phyloP scores from a whole-genome alignment of 2,113 vertebrate genomes.

The Psammodynastes pulverulentus region DNA sequence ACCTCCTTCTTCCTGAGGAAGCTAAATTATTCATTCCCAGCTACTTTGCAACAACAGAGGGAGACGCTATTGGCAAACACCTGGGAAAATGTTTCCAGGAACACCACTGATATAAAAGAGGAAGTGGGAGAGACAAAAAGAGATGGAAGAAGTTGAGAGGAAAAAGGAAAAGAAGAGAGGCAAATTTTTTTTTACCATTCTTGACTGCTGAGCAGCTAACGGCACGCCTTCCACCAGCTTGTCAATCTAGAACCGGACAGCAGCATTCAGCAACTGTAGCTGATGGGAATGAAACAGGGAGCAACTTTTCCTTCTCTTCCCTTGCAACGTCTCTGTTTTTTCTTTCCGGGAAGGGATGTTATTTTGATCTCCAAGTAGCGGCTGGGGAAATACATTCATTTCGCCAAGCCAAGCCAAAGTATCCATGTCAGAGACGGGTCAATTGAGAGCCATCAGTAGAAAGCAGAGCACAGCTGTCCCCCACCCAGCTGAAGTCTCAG shows the following conservation, averaged over 20 bases:
- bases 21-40: constrained; percentile 58
- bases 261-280: not conserved
- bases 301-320: not conserved
- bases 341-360: not conserved
- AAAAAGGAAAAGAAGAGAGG: not conserved
- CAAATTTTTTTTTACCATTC: too few species aligned
- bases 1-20: constrained; percentile 56
- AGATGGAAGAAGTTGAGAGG: fast-evolving
- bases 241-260: not conserved
- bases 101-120: not conserved
- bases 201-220: fast-evolving
- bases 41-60: constrained; percentile 53
- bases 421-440: not conserved
- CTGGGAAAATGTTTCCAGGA: constrained; percentile 45
- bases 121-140: not conserved
- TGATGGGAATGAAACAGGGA: not conserved
- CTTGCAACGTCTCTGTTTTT: not conserved
- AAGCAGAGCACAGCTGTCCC: not conserved
- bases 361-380: not conserved
- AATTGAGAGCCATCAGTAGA: not conserved
- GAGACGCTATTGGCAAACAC: not conserved
- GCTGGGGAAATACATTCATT: not conserved
- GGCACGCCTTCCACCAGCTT: not conserved
- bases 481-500: not conserved
- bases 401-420: not conserved